A percentile compares a stretch with the other conserved stretches of the same genome.
Conservation (phyloP, 2,113 vertebrate species). For the Phyllostomus hastatus region DNA sequence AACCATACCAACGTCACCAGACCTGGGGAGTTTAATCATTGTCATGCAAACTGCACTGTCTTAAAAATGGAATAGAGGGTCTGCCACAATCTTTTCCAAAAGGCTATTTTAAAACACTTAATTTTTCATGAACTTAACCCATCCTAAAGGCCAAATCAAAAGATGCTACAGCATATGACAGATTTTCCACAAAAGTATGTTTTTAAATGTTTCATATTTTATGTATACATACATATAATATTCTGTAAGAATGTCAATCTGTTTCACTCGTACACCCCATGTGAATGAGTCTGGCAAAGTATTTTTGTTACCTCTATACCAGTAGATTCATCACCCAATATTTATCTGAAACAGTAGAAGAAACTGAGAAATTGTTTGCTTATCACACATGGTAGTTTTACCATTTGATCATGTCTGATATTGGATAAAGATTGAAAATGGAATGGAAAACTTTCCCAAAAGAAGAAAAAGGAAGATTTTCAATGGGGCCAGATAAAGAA, state of each 20-base stretch:
- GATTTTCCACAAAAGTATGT: not conserved
- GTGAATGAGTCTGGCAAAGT: not conserved
- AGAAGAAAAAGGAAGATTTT: not conserved
- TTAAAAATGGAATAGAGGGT: not conserved
- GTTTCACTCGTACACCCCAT: not conserved
- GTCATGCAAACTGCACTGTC: not conserved
- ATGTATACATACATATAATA: not conserved
- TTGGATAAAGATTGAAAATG: not conserved
- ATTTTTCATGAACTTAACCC: not conserved
- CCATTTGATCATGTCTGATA: not conserved
- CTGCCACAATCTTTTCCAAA: not conserved
- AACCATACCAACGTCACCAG: not conserved
- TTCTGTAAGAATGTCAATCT: not conserved
- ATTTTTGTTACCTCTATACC: not conserved
- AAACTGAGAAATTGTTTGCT: not conserved
- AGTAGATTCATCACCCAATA: not conserved
- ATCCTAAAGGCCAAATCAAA: not conserved
- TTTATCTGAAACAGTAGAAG: not conserved
- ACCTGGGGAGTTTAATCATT: not conserved
- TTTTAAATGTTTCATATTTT: not conserved
- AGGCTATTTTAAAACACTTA: not conserved
- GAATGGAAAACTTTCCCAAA: slow-evolving; percentile 2
- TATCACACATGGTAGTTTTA: not conserved
- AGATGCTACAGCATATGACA: not conserved
- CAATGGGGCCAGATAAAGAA: not conserved